Percentiles rank a stretch among this genome's conserved stretches.
Conservation (phyloP, 2,888 invertebrate genomes). For the Drosophila putrida region DNA sequence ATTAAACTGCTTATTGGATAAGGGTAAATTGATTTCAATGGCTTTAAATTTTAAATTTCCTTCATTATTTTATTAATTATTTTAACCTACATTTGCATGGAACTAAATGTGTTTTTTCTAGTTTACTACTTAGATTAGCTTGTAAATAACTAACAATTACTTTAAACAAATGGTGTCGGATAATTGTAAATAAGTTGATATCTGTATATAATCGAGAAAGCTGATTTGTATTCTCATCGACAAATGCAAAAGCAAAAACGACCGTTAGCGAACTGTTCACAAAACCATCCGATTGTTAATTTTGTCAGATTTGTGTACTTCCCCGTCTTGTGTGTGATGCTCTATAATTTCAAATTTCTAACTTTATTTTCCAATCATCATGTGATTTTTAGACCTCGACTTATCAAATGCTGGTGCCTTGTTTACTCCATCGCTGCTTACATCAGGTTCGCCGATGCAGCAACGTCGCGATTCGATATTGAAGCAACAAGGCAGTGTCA, state of each 20-base stretch:
- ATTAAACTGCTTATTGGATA: conserved; percentile 25
- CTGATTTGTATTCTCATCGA: conserved; percentile 7
- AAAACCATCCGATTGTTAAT: conserved; percentile 24
- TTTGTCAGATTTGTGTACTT: conserved; percentile 29
- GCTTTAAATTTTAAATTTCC: conserved; percentile 15
- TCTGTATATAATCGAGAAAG: conserved; percentile 14
- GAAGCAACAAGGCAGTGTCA: conserved; percentile 83
- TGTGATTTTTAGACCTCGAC: conserved; percentile 62
- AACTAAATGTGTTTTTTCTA: conserved; percentile 7
- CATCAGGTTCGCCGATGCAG: conserved; percentile 75
- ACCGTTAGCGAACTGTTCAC: conserved; percentile 6
- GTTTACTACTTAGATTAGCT: conserved; percentile 39
- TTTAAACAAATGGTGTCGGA: conserved; percentile 26
- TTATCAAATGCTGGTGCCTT: conserved; percentile 55
- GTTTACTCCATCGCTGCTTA: conserved; percentile 58
- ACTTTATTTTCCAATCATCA: conserved; percentile 25
- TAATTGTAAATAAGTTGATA: conserved; percentile 11
- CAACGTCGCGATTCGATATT: conserved; percentile 84
- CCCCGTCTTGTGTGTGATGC: background rate
- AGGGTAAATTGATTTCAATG: conserved; percentile 22
- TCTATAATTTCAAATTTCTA: conserved; percentile 1
- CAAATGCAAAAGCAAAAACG: conserved; percentile 5
- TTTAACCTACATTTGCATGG: conserved; percentile 35
- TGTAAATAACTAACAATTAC: conserved; percentile 43
- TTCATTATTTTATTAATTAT: background rate